Evolutionary conservation across 2,797 vertebrate species (phyloP).

Genomic region (Merluccius polli): DNA sequence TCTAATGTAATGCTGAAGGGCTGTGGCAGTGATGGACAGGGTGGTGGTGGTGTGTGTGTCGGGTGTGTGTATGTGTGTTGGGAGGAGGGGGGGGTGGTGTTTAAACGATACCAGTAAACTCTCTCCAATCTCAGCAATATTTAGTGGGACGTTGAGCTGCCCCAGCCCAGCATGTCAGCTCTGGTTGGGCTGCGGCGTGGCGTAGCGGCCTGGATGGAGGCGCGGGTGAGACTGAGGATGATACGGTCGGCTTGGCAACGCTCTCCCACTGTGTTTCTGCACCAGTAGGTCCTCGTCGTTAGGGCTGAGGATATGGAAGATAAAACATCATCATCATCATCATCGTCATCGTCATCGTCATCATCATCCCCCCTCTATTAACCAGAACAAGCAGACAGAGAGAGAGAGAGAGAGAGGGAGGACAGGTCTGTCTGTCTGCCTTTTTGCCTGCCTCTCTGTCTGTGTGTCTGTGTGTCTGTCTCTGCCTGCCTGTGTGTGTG

Average conservation of each 20-base stretch:
- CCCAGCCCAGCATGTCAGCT: slow-evolving; percentile 55
- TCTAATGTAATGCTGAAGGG: slow-evolving; percentile 53
- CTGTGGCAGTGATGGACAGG: slow-evolving; percentile 68
- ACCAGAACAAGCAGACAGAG: not conserved
- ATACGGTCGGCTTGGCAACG: slow-evolving; percentile 35
- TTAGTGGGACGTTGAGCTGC: slow-evolving; percentile 72
- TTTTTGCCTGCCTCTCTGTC: not conserved
- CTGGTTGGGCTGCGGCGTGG: slow-evolving; percentile 60
- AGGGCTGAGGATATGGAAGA: slow-evolving; percentile 2
- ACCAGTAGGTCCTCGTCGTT: slow-evolving; percentile 19
- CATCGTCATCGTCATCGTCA: no score
- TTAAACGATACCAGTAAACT: slow-evolving; percentile 71
- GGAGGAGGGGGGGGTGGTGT: slow-evolving; percentile 36
- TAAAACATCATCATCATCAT: not conserved
- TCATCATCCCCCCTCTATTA: not conserved
- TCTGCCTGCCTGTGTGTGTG: not conserved
- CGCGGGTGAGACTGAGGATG: slow-evolving; percentile 15
- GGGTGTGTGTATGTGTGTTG: slow-evolving; percentile 42
- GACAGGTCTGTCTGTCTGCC: not conserved
- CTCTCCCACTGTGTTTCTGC: slow-evolving; percentile 1
- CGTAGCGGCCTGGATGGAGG: slow-evolving; percentile 31
- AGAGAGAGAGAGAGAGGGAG: slow-evolving; percentile 5
- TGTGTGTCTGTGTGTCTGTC: not conserved
- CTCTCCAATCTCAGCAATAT: slow-evolving; percentile 74
- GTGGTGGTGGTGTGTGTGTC: not conserved